Percentiles rank a stretch among this genome's conserved stretches.
phyloP scores from a whole-genome alignment of 2,888 invertebrate species.

The Mamestra brassicae region DNA sequence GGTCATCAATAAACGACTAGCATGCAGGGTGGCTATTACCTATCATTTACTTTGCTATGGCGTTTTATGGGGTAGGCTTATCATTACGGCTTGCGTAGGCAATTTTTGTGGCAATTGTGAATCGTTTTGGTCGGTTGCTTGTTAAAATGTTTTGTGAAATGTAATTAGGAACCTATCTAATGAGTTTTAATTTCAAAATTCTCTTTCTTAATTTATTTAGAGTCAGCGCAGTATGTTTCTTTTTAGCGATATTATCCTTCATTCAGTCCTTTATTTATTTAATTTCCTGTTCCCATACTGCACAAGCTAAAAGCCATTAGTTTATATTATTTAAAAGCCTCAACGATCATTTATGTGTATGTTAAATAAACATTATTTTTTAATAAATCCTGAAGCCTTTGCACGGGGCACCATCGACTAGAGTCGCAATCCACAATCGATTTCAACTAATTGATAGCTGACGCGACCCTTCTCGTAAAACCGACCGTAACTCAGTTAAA shows the following conservation, averaged over 20 bases:
- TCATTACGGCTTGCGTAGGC: constrained; percentile 4
- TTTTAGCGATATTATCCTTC: too few species aligned
- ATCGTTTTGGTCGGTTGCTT: neutral
- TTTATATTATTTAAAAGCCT: too few species aligned
- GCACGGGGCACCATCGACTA: neutral
- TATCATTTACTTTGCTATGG: constrained; percentile 22
- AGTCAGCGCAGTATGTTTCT: neutral
- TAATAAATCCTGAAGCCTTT: constrained; percentile 10
- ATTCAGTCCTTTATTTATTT: too few species aligned
- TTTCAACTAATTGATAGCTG: constrained; percentile 32
- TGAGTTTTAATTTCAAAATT: too few species aligned
- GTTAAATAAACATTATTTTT: neutral
- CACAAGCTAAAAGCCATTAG: neutral
- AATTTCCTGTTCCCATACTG: neutral
- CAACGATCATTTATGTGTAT: neutral
- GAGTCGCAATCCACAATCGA: constrained; percentile 47
- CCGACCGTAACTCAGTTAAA: constrained; percentile 19
- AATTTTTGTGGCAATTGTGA: neutral
- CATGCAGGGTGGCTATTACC: constrained; percentile 23
- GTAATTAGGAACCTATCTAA: too few species aligned
- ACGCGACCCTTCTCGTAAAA: constrained; percentile 10
- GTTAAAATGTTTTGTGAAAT: too few species aligned
- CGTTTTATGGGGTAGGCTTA: neutral
- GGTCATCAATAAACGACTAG: constrained; percentile 14
- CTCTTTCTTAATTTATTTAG: neutral